Base-by-base conservation (phyloP, 1,140 invertebrate species). In the Oppia nitens region DNA sequence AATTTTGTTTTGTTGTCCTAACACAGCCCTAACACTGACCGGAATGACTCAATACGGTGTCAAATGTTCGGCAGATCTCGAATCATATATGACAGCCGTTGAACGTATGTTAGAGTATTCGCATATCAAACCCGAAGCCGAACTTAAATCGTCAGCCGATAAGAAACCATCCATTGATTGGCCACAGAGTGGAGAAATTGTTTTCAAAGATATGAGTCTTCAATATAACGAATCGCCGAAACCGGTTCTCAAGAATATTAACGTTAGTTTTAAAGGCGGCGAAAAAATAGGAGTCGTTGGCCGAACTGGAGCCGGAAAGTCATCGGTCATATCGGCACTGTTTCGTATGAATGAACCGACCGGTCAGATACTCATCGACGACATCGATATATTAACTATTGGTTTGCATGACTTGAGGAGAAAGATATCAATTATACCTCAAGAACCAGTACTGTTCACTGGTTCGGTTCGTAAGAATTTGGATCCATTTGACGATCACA, bases 381-480 rank as follows among this genome's bases (percentile, higher is more conserved):
- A 81, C 47, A 69, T 89, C 14, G 82, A 95, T 69, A 92, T 98
- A 63, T 74, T 83, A 0, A 78, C 78, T 12, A 75, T 98, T 62
- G 91, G 90, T 27, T 78, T 98, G 3, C 88, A 96, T 70, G 81
- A 87, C 62, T 71, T 98, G 24, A 77, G 94, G 77, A 72, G 73
- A n/a, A 70, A 84, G 62, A 75, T 97, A 24, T 95, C 91, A 14
- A 93, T 94, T 66, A 93, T 95, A 71, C 85, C 85, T 49, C 85
- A 87, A 75, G 79, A 76, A 60, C 74, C 75, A 17, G 71, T 75
- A 14, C 61, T 75, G 6, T 75, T 81, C 63, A 71, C 74, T 60
- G 79, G 77, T 21, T 73, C 72, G 20, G 64, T 80, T 23, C 68
- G 79, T 65, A 69, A 51, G 3, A 69, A 69, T 61, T 54, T 69